Evolutionary conservation across 2,797 vertebrate species (phyloP).

Genomic region (Hemibagrus guttatus): DNA sequence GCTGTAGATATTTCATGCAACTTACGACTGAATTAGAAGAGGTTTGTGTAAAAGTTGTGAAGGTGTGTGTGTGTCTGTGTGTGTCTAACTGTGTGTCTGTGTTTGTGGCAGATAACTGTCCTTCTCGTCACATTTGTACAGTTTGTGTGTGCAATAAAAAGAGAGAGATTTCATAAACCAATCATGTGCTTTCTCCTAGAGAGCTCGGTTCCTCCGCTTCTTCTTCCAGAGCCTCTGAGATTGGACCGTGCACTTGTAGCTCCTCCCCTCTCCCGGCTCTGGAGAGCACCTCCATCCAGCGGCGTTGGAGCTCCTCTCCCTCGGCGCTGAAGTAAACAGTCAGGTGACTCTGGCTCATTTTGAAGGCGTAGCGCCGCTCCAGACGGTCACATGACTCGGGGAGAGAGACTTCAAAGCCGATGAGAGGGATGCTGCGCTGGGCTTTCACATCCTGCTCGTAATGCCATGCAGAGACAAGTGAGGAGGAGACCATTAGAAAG

Average conservation of each 20-base stretch:
- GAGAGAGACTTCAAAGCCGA: slow-evolving; percentile 86
- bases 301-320: slow-evolving; percentile 83
- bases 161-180: slow-evolving; percentile 49
- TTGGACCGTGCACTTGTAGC: slow-evolving; percentile 71
- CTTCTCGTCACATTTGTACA: slow-evolving; percentile 53
- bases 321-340: slow-evolving; percentile 90
- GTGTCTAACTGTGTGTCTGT: slow-evolving; percentile 47
- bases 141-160: slow-evolving; percentile 53
- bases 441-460: slow-evolving; percentile 85
- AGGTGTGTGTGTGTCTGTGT: slow-evolving; percentile 38
- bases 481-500: neutral
- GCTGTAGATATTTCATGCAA: slow-evolving; percentile 66
- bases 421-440: slow-evolving; percentile 87
- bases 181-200: slow-evolving; percentile 75
- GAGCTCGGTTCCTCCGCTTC: slow-evolving; percentile 73
- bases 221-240: slow-evolving; percentile 81
- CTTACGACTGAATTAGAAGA: slow-evolving; percentile 63
- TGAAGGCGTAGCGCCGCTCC: slow-evolving; percentile 85
- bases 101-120: slow-evolving; percentile 52
- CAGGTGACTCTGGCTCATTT: slow-evolving; percentile 90
- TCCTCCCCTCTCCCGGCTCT: slow-evolving; percentile 86
- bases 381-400: slow-evolving; percentile 84
- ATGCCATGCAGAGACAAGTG: neutral
- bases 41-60: slow-evolving; percentile 51
- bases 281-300: slow-evolving; percentile 85